Evolutionary conservation across 2,888 invertebrate genomes (phyloP).

Genomic region (Acanthosepion esculentum): DNA sequence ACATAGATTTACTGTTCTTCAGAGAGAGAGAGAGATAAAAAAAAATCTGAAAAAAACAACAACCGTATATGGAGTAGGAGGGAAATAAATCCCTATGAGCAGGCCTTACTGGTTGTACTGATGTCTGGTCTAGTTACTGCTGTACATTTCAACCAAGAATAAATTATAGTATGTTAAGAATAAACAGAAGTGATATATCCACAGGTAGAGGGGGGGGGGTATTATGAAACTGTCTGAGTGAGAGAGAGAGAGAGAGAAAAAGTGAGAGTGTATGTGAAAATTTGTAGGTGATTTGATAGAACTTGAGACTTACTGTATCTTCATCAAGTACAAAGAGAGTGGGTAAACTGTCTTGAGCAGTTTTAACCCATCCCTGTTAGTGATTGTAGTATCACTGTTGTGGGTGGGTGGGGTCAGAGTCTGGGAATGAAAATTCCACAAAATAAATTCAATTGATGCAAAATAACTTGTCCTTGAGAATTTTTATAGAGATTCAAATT

Average conservation of each 20-base stretch:
- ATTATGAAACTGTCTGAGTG: not conserved
- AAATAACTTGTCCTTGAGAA: not conserved
- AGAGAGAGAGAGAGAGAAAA: not conserved
- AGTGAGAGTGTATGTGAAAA: not conserved
- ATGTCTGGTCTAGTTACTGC: not conserved
- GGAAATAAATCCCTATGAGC: not conserved
- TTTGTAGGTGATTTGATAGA: not conserved
- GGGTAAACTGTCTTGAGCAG: not conserved
- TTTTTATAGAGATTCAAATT: too few species aligned
- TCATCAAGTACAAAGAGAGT: not conserved
- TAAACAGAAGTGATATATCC: not conserved
- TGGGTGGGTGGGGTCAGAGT: not conserved
- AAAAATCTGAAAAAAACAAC: too few species aligned
- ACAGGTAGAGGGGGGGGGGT: not conserved
- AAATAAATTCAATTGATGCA: not conserved
- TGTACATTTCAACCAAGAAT: conserved; percentile 33
- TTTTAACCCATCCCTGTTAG: not conserved
- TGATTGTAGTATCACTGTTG: not conserved
- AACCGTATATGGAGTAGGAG: not conserved
- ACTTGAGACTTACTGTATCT: not conserved
- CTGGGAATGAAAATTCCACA: not conserved
- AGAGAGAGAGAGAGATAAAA: too few species aligned
- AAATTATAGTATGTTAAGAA: not conserved
- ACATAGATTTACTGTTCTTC: too few species aligned
- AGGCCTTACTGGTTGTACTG: conserved; percentile 2